Percentiles rank a stretch among this genome's conserved stretches.
These are phyloP conservation scores for Julus scanicus DNA, from an alignment of 2,888 invertebrate species.

Conservation along the genomic window DNA sequence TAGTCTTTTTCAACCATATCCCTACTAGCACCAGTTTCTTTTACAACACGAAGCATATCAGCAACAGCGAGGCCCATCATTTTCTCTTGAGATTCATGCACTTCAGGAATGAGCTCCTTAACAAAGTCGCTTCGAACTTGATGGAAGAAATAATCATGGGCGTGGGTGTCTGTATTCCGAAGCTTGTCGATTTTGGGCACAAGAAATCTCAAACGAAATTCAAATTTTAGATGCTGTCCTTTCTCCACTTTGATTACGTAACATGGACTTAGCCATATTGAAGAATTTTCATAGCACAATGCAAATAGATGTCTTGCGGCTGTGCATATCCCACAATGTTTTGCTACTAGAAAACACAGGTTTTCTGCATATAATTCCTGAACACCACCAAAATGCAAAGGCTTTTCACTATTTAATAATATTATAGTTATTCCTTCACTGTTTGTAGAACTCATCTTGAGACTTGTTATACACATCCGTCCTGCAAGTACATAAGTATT, in stretches of 20 bases:
- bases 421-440: conserved; percentile 18
- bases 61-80: conserved; percentile 85
- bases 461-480: neutral
- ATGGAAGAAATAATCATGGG: conserved; percentile 87
- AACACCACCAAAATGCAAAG: neutral
- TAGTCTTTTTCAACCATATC: conserved; percentile 81
- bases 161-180: conserved; percentile 76
- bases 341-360: conserved; percentile 77
- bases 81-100: conserved; percentile 79
- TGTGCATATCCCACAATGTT: conserved; percentile 78
- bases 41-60: conserved; percentile 85
- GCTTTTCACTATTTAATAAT: neutral
- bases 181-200: conserved; percentile 74
- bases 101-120: conserved; percentile 81
- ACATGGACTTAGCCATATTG: conserved; percentile 78
- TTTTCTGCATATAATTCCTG: conserved; percentile 72
- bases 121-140: conserved; percentile 82
- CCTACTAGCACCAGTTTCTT: conserved; percentile 77
- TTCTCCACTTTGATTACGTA: conserved; percentile 69
- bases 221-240: conserved; percentile 68
- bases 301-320: conserved; percentile 82
- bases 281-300: conserved; percentile 74
- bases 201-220: conserved; percentile 84
- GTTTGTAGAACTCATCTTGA: neutral
- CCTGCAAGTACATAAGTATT: neutral